Percentiles rank a stretch among this genome's conserved stretches.
phyloP scores from a whole-genome alignment of 1,140 invertebrate species.

The Zaprionus lachaisei region DNA sequence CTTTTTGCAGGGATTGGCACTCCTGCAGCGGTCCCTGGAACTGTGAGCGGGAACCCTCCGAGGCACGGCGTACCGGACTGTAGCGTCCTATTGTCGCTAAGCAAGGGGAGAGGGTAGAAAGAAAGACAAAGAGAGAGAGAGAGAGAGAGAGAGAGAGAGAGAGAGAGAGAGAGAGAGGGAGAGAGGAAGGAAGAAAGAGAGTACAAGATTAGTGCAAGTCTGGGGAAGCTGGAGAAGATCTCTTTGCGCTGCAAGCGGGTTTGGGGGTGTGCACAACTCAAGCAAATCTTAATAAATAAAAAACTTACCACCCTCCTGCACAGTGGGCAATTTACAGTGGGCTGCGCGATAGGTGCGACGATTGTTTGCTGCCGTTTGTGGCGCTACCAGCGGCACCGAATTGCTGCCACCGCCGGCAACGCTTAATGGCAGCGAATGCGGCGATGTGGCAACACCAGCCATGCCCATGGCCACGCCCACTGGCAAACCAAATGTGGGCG shows the following conservation, averaged over 20 bases:
- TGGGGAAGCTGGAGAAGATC: not conserved
- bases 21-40: conserved; percentile 88
- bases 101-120: conserved; percentile 17
- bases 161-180: too few relatives aligned
- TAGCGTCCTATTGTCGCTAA: conserved; percentile 87
- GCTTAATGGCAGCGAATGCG: conserved; percentile 37
- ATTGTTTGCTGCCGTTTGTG: conserved; percentile 61
- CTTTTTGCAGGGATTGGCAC: conserved; percentile 88
- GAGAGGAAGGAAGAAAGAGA: conserved; percentile 1
- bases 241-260: not conserved
- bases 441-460: conserved; percentile 29
- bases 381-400: conserved; percentile 57
- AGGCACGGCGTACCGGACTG: conserved; percentile 94
- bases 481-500: conserved; percentile 41
- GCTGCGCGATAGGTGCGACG: conserved; percentile 69
- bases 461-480: conserved; percentile 45
- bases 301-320: conserved; percentile 86
- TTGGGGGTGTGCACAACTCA: not conserved
- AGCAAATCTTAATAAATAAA: conserved; percentile 18
- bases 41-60: conserved; percentile 85
- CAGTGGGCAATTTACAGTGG: conserved; percentile 85
- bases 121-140: conserved; percentile 18
- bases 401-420: conserved; percentile 44
- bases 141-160: conserved; percentile 15
- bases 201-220: conserved; percentile 8